Percentiles rank a stretch among this genome's conserved stretches.
Conservation (phyloP, 2,888 invertebrate species). For the Bembecia ichneumoniformis region DNA sequence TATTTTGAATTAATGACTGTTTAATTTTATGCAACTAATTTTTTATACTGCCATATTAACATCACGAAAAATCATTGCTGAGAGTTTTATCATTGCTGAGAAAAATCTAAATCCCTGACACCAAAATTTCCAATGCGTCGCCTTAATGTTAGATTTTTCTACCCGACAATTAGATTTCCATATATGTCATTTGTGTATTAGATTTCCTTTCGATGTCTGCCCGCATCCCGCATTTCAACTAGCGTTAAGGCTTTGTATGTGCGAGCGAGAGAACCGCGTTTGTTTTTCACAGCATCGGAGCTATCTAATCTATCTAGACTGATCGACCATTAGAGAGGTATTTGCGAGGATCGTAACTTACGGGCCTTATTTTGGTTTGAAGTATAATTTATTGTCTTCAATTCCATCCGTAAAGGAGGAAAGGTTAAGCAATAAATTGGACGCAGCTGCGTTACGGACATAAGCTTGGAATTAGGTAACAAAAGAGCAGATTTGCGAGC, state of each 20-base stretch:
- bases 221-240: neutral
- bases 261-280: conserved; percentile 8
- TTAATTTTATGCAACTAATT: no score
- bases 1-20: no score
- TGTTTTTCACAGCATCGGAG: conserved; percentile 23
- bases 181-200: neutral
- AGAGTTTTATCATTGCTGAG: no score
- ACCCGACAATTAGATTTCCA: no score
- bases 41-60: no score
- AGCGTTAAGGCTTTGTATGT: neutral
- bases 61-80: no score
- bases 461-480: conserved; percentile 63
- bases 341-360: conserved; percentile 56
- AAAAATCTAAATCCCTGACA: no score
- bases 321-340: conserved; percentile 54
- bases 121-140: no score
- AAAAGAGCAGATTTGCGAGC: conserved; percentile 58
- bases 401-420: conserved; percentile 59
- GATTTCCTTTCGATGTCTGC: neutral
- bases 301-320: conserved; percentile 54
- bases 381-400: conserved; percentile 71
- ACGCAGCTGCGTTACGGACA: conserved; percentile 62
- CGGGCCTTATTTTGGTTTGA: conserved; percentile 65
- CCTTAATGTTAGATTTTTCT: no score
- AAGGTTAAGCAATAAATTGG: conserved; percentile 64